Percentiles rank a stretch among this genome's conserved stretches.
Evolutionary conservation across 2,888 invertebrate genomes (phyloP).

Genomic region (Ectemnius lituratus): DNA sequence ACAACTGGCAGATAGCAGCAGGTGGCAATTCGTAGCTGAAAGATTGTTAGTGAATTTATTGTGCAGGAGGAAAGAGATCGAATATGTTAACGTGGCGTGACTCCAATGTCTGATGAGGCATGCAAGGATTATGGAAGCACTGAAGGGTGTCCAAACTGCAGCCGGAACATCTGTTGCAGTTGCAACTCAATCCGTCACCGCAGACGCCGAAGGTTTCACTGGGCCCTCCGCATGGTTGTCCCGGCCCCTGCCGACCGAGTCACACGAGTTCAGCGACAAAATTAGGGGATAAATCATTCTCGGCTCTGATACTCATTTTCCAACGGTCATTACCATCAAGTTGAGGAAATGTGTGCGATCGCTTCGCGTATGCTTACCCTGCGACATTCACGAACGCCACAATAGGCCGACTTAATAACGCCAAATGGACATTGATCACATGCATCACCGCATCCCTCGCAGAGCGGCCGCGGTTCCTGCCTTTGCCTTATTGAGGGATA

Average conservation of each 20-base stretch:
- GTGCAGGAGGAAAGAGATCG: slow-evolving; percentile 49
- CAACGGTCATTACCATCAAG: too few relatives aligned
- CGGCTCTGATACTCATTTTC: too few relatives aligned
- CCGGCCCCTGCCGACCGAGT: slow-evolving; percentile 73
- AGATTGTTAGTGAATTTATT: slow-evolving; percentile 43
- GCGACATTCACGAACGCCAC: slow-evolving; percentile 65
- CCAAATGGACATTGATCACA: slow-evolving; percentile 68
- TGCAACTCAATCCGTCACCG: slow-evolving; percentile 75
- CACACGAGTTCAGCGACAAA: not conserved
- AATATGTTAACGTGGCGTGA: slow-evolving; percentile 49
- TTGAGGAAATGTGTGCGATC: too few relatives aligned
- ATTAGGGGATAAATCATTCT: too few relatives aligned
- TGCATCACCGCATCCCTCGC: slow-evolving; percentile 62
- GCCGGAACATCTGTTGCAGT: slow-evolving; percentile 75
- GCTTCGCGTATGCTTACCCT: slow-evolving; percentile 31
- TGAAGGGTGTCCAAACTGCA: slow-evolving; percentile 70
- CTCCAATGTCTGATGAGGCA: slow-evolving; percentile 51
- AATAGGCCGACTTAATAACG: slow-evolving; percentile 53
- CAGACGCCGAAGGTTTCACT: slow-evolving; percentile 73
- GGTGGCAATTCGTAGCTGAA: too few relatives aligned
- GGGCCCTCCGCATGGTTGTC: slow-evolving; percentile 76
- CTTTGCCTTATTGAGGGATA: slow-evolving; percentile 62
- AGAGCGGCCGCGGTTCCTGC: slow-evolving; percentile 49
- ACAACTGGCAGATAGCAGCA: too few relatives aligned
- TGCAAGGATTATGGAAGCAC: slow-evolving; percentile 61